Conservation (phyloP, 2,113 vertebrate species). For the Pangasianodon hypophthalmus region DNA sequence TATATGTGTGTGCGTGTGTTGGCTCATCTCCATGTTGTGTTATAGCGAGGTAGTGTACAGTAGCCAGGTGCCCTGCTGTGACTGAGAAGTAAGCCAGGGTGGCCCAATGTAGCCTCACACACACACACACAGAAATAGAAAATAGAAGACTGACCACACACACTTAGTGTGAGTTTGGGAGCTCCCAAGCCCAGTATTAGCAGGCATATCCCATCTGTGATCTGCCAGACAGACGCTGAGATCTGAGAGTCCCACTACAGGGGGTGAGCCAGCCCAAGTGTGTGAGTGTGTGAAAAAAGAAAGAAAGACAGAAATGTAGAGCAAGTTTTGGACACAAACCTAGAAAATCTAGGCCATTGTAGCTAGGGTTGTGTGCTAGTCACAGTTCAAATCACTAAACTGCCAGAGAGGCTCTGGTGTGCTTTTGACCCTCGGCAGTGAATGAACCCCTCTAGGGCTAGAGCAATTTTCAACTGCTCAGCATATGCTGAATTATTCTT, state of each 20-base stretch:
- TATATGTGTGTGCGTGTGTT: background rate
- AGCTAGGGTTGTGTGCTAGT: background rate
- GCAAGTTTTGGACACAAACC: background rate
- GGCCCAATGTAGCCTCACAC: background rate
- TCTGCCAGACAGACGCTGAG: conserved; percentile 38
- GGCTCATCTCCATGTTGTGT: conserved; percentile 17
- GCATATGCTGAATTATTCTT: background rate
- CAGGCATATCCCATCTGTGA: conserved; percentile 37
- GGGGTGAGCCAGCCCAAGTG: conserved; percentile 8
- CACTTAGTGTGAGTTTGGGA: conserved; percentile 24
- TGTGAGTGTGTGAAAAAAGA: background rate
- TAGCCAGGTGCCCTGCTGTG: conserved; percentile 33
- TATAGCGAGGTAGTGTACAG: conserved; percentile 5
- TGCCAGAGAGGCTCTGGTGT: background rate
- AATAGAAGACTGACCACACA: conserved; percentile 24
- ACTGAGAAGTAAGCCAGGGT: conserved; percentile 19
- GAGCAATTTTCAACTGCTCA: background rate
- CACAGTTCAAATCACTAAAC: background rate
- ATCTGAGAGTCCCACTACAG: conserved; percentile 26
- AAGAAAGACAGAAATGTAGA: background rate
- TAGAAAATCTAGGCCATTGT: background rate
- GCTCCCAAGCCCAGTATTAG: conserved; percentile 23
- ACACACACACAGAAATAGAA: background rate
- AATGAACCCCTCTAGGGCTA: background rate
- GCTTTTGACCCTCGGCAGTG: background rate